phyloP scores from a whole-genome alignment of 2,797 vertebrate species.

The Delichon dasypus region DNA sequence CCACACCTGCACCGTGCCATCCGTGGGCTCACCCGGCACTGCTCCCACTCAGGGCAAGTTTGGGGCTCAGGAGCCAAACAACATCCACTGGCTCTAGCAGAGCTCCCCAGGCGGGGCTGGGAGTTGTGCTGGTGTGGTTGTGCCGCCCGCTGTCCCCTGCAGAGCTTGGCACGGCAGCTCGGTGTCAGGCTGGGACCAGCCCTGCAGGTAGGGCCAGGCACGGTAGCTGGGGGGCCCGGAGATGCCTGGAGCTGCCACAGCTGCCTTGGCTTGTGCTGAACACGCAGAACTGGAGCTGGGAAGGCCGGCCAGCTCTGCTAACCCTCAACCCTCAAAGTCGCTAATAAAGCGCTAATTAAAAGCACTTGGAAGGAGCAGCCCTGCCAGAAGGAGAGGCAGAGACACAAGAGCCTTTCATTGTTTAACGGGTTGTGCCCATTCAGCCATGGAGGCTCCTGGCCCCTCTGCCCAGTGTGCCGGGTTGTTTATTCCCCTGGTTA shows the following conservation, averaged over 20 bases:
- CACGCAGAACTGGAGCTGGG: neutral
- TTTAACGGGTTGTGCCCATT: slow-evolving; percentile 29
- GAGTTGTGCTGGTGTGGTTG: neutral
- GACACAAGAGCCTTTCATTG: slow-evolving; percentile 41
- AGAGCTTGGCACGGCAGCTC: neutral
- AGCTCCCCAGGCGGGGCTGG: neutral
- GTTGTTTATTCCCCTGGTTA: slow-evolving; percentile 5
- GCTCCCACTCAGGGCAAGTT: fast-evolving
- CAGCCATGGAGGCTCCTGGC: slow-evolving; percentile 1
- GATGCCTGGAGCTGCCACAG: neutral
- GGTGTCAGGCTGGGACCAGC: neutral
- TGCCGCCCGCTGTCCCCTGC: neutral
- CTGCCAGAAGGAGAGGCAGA: slow-evolving; percentile 51
- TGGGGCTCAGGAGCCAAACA: neutral
- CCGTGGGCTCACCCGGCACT: neutral
- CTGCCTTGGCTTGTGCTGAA: neutral
- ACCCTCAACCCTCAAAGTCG: slow-evolving; percentile 28
- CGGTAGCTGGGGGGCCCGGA: neutral
- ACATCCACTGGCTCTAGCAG: neutral
- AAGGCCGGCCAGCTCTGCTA: neutral
- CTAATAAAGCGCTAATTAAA: slow-evolving; percentile 60
- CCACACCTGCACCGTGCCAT: fast-evolving
- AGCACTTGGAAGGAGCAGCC: slow-evolving; percentile 44
- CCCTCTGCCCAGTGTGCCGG: neutral
- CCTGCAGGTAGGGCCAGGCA: neutral